phyloP scores from a whole-genome alignment of 2,888 invertebrate species.

The Frankliniella intonsa region DNA sequence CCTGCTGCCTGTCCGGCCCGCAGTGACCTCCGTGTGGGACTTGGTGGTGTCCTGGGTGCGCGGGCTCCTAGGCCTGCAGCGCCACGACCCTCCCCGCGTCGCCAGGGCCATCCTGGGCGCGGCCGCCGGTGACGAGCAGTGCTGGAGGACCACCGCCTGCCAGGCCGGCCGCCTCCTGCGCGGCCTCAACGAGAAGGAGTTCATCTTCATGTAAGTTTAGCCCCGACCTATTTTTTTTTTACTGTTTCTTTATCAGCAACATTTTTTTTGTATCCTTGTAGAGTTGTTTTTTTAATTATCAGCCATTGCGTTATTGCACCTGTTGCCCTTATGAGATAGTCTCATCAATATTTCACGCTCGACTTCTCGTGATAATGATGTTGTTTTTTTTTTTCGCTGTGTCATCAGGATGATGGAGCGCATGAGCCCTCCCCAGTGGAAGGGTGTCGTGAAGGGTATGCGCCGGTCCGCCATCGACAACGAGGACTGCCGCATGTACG shows the following conservation, averaged over 20 bases:
- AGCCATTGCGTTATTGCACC: not conserved
- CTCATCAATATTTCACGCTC: too few species aligned
- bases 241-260: not conserved
- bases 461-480: conserved; percentile 1
- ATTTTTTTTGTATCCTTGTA: not conserved
- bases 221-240: not conserved
- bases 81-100: conserved; percentile 6
- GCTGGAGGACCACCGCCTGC: conserved; percentile 21
- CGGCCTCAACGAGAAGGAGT: conserved; percentile 11
- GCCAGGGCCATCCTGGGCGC: conserved; percentile 17
- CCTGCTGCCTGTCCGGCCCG: not conserved
- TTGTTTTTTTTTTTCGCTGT: not conserved
- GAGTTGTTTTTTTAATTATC: not conserved
- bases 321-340: too few species aligned
- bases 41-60: conserved; percentile 23
- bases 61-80: conserved; percentile 15
- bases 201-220: conserved; percentile 16
- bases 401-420: conserved; percentile 15
- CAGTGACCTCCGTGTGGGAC: conserved; percentile 23
- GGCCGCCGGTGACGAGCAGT: conserved; percentile 16
- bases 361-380: not conserved
- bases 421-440: not conserved
- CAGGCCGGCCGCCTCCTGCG: conserved; percentile 11
- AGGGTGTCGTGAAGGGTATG: not conserved
- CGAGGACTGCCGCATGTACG: conserved; percentile 17